Conservation (phyloP, 1,140 invertebrate species). For the Octopus sinensis region DNA sequence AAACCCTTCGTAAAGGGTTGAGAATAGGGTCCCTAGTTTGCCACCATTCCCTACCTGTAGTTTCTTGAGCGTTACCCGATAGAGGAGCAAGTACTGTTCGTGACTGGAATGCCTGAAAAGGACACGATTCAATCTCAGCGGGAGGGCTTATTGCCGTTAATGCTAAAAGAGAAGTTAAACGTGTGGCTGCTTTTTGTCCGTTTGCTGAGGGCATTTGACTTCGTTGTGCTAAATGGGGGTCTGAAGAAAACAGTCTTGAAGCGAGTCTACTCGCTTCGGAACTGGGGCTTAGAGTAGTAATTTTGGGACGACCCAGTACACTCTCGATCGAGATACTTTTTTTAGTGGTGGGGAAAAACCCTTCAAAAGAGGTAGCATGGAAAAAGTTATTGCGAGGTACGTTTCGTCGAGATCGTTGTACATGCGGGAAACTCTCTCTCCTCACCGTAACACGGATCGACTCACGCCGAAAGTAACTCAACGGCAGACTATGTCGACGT, state of each 20-base stretch:
- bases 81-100: conserved; percentile 1
- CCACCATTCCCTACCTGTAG: not conserved
- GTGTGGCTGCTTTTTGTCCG: not conserved
- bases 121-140: not conserved
- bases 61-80: not conserved
- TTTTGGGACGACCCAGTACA: conserved; percentile 36
- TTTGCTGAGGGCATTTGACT: not conserved
- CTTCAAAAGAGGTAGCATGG: conserved; percentile 33
- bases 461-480: conserved; percentile 34
- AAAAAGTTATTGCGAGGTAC: conserved; percentile 32
- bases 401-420: conserved; percentile 30
- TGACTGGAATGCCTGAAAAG: conserved; percentile 4
- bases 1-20: not conserved
- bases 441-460: conserved; percentile 36
- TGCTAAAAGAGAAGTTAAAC: not conserved
- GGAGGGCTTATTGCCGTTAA: conserved; percentile 5
- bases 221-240: conserved; percentile 9
- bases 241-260: conserved; percentile 19
- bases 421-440: conserved; percentile 30
- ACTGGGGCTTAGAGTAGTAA: conserved; percentile 38
- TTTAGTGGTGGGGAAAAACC: conserved; percentile 18
- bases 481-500: conserved; percentile 40
- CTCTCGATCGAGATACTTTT: conserved; percentile 39
- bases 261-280: conserved; percentile 31
- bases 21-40: not conserved